Evolutionary conservation across 2,113 vertebrate genomes (phyloP), one percentile per base, ranked within the genome.

Genomic region (Loxodonta africana): DNA sequence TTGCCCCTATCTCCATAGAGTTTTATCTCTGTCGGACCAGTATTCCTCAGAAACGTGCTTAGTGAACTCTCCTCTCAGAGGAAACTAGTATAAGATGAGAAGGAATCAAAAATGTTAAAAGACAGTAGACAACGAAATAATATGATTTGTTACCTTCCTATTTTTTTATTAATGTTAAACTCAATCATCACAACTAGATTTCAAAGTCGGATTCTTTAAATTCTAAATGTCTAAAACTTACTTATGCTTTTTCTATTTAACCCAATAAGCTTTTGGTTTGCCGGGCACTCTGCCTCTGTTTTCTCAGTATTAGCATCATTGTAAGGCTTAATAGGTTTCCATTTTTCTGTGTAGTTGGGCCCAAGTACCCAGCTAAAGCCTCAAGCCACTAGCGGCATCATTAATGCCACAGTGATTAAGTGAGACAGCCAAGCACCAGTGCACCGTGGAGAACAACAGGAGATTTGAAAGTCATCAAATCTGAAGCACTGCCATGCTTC

Each of bases 401-500:
- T 98, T 97, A 98, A 97, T 90, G 94, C 89, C 89, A 96, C 41
- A 97, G 74, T 98, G 96, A 98, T 97, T 96, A 97, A 98, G 86
- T 78, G 97, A 88, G 81, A 97, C 5, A 69, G 96, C 71, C 95
- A 98, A 97, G 93, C 83, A 97, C 53, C 93, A 88, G 57, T 94
- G 90, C 78, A 94, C 92, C 96, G 90, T 14, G 7, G 95, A 97
- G 92, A 98, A 94, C 25, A 98, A 73, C 63, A 65, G 80, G 91
- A 96, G 86, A 88, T 98, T 96, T 97, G 94, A 98, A 98, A 97
- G 96, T 97, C 97, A 96, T 80, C 30, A 97, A 97, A 46, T 87
- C 77, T 76, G 93, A 97, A 97, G 63, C 65, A 51, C 62, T 37
- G 82, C 14, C n/a, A 73, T 91, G 93, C 53, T 97, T 97, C 77